Percentiles rank a stretch among this genome's conserved stretches.
Conservation (phyloP, 2,888 invertebrate species). For the Dorcus hopei region DNA sequence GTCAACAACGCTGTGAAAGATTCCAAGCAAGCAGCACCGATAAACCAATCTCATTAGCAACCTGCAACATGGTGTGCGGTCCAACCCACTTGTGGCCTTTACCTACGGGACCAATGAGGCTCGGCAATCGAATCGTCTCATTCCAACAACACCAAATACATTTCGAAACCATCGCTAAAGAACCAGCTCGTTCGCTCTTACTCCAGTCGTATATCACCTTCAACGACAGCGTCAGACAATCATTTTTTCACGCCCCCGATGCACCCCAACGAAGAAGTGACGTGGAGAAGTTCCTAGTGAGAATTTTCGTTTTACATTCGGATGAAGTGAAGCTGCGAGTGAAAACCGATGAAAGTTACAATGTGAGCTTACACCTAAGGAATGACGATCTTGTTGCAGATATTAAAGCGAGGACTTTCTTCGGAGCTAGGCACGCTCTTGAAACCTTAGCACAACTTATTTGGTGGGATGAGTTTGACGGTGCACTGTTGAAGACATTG, state of each 20-base stretch:
- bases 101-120: conserved; percentile 68
- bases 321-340: conserved; percentile 58
- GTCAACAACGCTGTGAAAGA: conserved; percentile 64
- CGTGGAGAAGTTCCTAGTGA: conserved; percentile 45
- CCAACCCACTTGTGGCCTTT: conserved; percentile 75
- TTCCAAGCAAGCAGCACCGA: conserved; percentile 45
- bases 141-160: conserved; percentile 56
- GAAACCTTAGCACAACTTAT: conserved; percentile 78
- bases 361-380: conserved; percentile 51
- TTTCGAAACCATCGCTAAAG: conserved; percentile 48
- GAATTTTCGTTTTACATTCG: conserved; percentile 53
- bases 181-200: conserved; percentile 50
- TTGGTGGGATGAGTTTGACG: conserved; percentile 63
- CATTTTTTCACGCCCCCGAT: conserved; percentile 32
- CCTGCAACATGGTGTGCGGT: conserved; percentile 78
- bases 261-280: conserved; percentile 35
- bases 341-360: conserved; percentile 74
- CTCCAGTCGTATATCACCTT: conserved; percentile 54
- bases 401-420: conserved; percentile 66
- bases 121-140: conserved; percentile 63
- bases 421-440: conserved; percentile 74
- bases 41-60: conserved; percentile 58
- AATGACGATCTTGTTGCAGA: conserved; percentile 55
- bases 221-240: conserved; percentile 40
- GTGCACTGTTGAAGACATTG: conserved; percentile 60